Evolutionary conservation across 2,888 invertebrate species (phyloP), one percentile per base, ranked within the genome.

Genomic region (Volucella inanis): DNA sequence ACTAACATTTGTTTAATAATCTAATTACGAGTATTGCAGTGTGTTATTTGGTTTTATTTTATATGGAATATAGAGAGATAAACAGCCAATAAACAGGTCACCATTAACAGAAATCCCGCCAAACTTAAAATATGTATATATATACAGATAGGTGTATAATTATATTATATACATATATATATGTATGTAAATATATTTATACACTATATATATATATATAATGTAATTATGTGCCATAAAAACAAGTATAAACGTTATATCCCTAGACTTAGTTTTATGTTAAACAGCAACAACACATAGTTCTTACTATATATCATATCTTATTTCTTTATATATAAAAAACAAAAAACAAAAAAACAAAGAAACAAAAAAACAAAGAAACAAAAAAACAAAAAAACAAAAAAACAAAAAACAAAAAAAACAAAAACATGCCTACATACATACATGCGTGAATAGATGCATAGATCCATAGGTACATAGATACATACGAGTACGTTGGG

Each of bases 51-150:
- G 39, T 12, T 50, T 49, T 64, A 8, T 39, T 65, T 50, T 65
- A 41, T 52, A 39, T 18, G 8, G 49, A 50, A n/a, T 52, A 52
- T 52, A 41, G 3, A 10, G n/a, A 14, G 41, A 9, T 10, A 65
- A 52, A 54, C 43, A 52, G 18, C 22, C 12, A 52, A 31, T 31
- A 45, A 31, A 68, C 54, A 68, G 67, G 67, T 43, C 54, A 68
- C 43, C 55, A 68, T 45, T 47, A 22, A 45, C 15, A 61, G 54
- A 54, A 67, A 67, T 67, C 67, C 67, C 67, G 54, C 67, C 67
- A 67, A 67, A 52, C 31, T 65, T 65, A 18, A 47, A 49, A 49
- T 31, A 31, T 31, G 22, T 3, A 22, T 4, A 22, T 22, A 22
- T 22, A 22, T 22, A 0, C 2, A 31, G 31, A 31, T 31, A 6